Evolutionary conservation across 2,113 vertebrate species (phyloP).

Genomic region (Syrmaticus mikado): DNA sequence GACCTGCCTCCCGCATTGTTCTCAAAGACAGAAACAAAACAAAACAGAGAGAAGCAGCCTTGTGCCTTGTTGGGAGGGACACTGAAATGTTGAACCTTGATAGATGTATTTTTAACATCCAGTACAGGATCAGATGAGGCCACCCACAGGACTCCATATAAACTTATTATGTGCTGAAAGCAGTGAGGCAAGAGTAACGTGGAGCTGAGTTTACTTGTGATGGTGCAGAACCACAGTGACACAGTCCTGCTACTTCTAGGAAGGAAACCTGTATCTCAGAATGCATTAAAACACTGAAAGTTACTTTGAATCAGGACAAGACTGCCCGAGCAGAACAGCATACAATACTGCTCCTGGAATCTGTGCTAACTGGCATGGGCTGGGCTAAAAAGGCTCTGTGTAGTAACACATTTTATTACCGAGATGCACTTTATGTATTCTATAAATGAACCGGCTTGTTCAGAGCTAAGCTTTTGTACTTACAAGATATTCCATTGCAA

Average conservation of each 20-base stretch:
- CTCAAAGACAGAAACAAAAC: not conserved
- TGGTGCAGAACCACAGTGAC: not conserved
- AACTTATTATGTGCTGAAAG: not conserved
- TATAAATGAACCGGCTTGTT: not conserved
- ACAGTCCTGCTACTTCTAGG: not conserved
- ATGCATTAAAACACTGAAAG: not conserved
- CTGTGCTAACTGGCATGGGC: not conserved
- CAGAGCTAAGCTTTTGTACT: not conserved
- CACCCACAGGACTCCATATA: not conserved
- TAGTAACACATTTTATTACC: not conserved
- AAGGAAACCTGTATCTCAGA: not conserved
- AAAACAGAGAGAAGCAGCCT: not conserved
- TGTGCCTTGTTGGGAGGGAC: not conserved
- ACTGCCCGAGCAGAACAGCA: conserved; percentile 7
- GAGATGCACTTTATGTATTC: not conserved
- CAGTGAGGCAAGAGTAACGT: not conserved
- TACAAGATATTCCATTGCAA: not conserved
- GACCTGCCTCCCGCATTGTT: not conserved
- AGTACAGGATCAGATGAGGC: not conserved
- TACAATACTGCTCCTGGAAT: not conserved
- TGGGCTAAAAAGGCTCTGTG: not conserved
- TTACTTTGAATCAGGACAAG: not conserved
- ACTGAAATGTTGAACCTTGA: not conserved
- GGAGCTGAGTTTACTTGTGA: not conserved
- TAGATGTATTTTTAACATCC: not conserved